These are phyloP conservation scores for Sinocyclocheilus grahami DNA, from an alignment of 2,113 vertebrate genomes.

Conservation along the genomic window DNA sequence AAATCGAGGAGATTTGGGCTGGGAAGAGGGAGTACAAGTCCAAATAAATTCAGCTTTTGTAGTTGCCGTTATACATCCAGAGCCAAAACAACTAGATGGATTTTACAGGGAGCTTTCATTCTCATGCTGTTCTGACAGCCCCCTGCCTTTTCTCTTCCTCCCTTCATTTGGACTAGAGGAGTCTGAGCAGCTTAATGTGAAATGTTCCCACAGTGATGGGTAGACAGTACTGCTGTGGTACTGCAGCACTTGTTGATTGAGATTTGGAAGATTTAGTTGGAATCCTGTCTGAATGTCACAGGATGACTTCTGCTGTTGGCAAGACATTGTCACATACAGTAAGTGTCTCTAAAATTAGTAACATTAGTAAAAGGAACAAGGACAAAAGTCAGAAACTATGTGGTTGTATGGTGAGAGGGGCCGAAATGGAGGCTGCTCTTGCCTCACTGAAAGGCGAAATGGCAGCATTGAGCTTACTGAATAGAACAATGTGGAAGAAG, in stretches of 20 bases:
- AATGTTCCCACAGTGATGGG: conserved; percentile 35
- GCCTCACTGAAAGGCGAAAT: conserved; percentile 58
- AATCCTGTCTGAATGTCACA: conserved; percentile 33
- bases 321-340: conserved; percentile 39
- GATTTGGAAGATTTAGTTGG: conserved; percentile 28
- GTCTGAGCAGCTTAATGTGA: conserved; percentile 34
- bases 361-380: neutral
- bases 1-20: conserved; percentile 1
- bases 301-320: neutral
- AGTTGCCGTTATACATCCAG: conserved; percentile 51
- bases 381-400: neutral
- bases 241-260: conserved; percentile 38
- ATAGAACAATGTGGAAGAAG: conserved; percentile 57
- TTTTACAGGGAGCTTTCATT: conserved; percentile 44
- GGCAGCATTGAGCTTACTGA: conserved; percentile 55
- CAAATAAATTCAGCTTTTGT: conserved; percentile 45
- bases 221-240: conserved; percentile 19
- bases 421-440: conserved; percentile 3
- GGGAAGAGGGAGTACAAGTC: neutral
- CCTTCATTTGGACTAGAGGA: neutral
- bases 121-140: conserved; percentile 42
- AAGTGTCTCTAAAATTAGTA: conserved; percentile 13
- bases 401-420: conserved; percentile 34
- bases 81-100: conserved; percentile 47
- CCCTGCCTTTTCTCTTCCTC: conserved; percentile 17